Evolutionary conservation across 2,888 invertebrate species (phyloP).

Genomic region (Dolomedes plantarius): DNA sequence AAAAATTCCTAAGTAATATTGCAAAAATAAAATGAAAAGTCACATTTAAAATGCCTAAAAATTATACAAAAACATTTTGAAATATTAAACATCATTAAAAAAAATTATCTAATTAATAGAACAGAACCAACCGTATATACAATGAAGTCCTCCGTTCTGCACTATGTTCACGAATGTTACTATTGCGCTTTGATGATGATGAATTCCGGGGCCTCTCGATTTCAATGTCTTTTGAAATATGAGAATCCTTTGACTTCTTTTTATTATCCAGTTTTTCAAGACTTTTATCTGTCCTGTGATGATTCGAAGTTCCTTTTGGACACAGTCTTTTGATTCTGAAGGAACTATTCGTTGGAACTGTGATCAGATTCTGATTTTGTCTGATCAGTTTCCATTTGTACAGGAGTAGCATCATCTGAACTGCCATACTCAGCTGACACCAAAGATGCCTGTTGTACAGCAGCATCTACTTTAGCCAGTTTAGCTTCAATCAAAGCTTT

Average conservation of each 20-base stretch:
- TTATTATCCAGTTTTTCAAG: slow-evolving; percentile 30
- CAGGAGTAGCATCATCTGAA: slow-evolving; percentile 57
- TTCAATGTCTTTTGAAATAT: slow-evolving; percentile 41
- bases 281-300: slow-evolving; percentile 17
- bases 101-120: too few species aligned
- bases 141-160: not conserved
- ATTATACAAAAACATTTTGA: too few species aligned
- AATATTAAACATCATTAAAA: too few species aligned
- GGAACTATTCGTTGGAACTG: slow-evolving; percentile 7
- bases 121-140: not conserved
- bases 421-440: slow-evolving; percentile 67
- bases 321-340: slow-evolving; percentile 28
- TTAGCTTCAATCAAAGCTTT: slow-evolving; percentile 76
- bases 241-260: slow-evolving; percentile 41
- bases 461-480: slow-evolving; percentile 73
- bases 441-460: slow-evolving; percentile 21
- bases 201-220: slow-evolving; percentile 9
- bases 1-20: too few species aligned
- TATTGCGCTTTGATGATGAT: not conserved
- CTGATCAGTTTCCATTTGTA: slow-evolving; percentile 30
- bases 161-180: slow-evolving; percentile 8
- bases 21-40: too few species aligned
- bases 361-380: slow-evolving; percentile 26
- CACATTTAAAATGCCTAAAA: not conserved
- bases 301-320: slow-evolving; percentile 6